Evolutionary conservation across 2,888 invertebrate species (phyloP), one percentile per base, ranked within the genome.

Genomic region (Tromatobia lineatoria): DNA sequence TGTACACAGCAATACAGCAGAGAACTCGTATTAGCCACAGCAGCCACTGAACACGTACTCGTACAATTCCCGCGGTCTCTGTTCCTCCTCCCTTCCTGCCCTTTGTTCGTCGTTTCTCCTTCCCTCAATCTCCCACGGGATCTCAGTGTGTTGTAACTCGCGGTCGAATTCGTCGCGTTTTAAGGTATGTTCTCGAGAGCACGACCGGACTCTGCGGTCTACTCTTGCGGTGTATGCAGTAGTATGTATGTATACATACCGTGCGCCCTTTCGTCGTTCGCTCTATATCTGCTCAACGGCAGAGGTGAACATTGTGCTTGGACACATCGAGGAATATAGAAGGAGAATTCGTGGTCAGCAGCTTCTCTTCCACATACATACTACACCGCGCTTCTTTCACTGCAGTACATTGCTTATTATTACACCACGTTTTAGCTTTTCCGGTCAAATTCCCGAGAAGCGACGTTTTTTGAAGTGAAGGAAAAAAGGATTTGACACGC

Each of bases 91-190:
- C 18, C 69, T 42, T 61, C 47, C 34, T 34, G n/a, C 38, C 64
- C 45, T 71, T 82, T 57, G 71, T 66, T 77, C 82, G 57, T 52
- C 42, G 64, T 64, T 64, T 18, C 59, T 47, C 23, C 77, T 29
- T 71, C 57, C 25, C 67, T 52, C 20, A 52, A 59, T 69, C 23
- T 74, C 82, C 73, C 82, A 66, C 64, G 42, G 50, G 59, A 20
- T 57, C 67, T 66, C 42, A 45, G 78, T 78, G 73, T 52, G 73
- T 69, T 78, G 78, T 82, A 82, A 78, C 73, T 78, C 73, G 82
- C 45, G 82, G 78, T 82, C 57, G 82, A 71, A 78, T 82, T 78
- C 67, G 67, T 78, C 69, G 73, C 50, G 77, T 78, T 82, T 74
- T 69, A 74, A 82, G 82, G 73, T 67, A 82, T 69, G 73, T 78